A percentile compares a stretch with the other conserved stretches of the same genome.
These are phyloP conservation scores for Orthonychiurus folsomi DNA, from an alignment of 2,888 invertebrate species.

Conservation along the genomic window DNA sequence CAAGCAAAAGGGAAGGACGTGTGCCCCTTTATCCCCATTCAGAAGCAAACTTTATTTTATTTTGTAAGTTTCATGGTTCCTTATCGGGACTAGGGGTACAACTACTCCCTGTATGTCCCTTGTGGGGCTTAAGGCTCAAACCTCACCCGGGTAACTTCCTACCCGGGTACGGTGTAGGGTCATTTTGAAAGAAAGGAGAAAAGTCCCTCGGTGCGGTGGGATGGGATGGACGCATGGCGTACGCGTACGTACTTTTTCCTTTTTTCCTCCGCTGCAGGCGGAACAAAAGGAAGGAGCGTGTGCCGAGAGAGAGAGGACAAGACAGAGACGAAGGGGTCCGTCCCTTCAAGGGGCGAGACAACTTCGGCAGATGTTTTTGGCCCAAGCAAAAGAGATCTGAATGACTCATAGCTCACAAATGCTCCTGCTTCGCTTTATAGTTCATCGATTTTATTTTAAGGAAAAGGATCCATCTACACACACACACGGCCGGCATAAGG, in stretches of 20 bases:
- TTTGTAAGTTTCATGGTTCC: conserved; percentile 1
- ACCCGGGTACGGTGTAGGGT: too few species aligned
- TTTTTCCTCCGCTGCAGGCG: too few species aligned
- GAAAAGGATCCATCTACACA: too few species aligned
- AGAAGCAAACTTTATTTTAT: too few species aligned
- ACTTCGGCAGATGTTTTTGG: neutral
- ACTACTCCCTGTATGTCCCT: neutral
- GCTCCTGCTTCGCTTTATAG: neutral
- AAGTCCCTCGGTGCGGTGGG: neutral
- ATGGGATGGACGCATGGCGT: neutral
- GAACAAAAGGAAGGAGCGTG: neutral
- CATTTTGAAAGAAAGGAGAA: neutral
- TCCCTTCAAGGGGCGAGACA: neutral
- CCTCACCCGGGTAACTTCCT: too few species aligned
- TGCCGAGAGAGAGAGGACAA: neutral
- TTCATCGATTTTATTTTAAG: conserved; percentile 1
- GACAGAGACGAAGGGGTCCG: neutral
- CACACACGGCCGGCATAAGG: too few species aligned
- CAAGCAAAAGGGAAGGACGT: too few species aligned
- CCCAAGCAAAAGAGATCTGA: neutral
- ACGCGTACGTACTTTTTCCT: neutral
- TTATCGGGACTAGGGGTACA: neutral
- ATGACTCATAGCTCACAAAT: neutral
- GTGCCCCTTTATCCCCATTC: too few species aligned
- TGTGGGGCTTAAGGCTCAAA: neutral